Conservation (phyloP, 2,113 vertebrate genomes). For the Pardalotus punctatus region DNA sequence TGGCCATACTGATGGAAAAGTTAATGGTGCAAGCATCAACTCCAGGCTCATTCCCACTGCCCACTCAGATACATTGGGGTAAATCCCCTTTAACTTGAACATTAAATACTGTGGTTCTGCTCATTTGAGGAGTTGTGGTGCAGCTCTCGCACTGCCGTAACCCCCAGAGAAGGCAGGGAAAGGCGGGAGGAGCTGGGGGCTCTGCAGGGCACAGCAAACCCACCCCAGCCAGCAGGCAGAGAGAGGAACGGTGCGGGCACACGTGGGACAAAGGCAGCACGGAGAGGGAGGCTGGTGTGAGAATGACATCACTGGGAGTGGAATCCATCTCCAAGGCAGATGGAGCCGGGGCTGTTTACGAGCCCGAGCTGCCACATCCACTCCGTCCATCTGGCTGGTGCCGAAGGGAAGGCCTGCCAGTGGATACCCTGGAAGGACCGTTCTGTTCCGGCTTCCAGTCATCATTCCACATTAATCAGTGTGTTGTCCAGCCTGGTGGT, state of each 20-base stretch:
- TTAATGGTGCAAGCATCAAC: not conserved
- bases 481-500: not conserved
- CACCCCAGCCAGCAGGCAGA: not conserved
- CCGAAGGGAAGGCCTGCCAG: constrained; percentile 13
- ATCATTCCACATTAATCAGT: not conserved
- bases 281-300: not conserved
- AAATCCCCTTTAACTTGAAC: not conserved
- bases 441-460: not conserved
- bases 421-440: not conserved
- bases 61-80: accelerated
- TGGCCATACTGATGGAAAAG: not conserved
- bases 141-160: not conserved
- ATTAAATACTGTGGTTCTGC: accelerated
- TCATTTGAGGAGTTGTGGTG: not conserved
- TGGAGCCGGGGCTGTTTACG: not conserved
- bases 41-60: not conserved
- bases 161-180: not conserved
- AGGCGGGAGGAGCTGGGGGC: not conserved
- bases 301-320: not conserved
- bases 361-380: not conserved
- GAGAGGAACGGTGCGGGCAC: not conserved
- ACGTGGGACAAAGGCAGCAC: not conserved
- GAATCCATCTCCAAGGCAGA: constrained; percentile 31
- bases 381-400: not conserved
- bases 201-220: not conserved